These are phyloP conservation scores for Dermolepida albohirtum DNA, from an alignment of 2,888 invertebrate species.

Conservation along the genomic window DNA sequence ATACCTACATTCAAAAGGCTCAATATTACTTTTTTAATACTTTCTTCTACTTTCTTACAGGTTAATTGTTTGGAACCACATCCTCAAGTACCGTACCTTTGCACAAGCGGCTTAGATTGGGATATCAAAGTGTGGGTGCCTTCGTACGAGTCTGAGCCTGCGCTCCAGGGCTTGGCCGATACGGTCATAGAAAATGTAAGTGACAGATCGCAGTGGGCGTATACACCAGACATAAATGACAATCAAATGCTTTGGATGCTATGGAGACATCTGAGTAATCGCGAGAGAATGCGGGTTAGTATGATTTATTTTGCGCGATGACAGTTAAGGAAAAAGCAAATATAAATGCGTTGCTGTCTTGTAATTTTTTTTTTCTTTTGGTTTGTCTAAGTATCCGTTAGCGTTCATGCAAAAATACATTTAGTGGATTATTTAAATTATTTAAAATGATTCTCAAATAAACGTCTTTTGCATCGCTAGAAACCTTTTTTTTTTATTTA, in stretches of 20 bases:
- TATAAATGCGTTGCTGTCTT: neutral
- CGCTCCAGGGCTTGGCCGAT: slow-evolving; percentile 68
- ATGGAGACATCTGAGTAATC: slow-evolving; percentile 59
- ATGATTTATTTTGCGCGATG: slow-evolving; percentile 26
- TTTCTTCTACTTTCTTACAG: slow-evolving; percentile 63
- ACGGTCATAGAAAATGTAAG: slow-evolving; percentile 57
- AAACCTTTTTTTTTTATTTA: too few species aligned
- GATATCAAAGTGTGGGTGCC: slow-evolving; percentile 96
- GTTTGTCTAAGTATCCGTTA: too few species aligned
- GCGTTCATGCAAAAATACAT: too few species aligned
- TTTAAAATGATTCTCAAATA: too few species aligned
- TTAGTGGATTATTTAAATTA: too few species aligned
- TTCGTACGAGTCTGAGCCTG: slow-evolving; percentile 70
- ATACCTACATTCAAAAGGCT: too few species aligned
- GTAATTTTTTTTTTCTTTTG: neutral
- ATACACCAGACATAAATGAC: slow-evolving; percentile 55
- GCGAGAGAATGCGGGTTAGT: slow-evolving; percentile 46
- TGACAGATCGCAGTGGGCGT: slow-evolving; percentile 46
- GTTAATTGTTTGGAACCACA: slow-evolving; percentile 94
- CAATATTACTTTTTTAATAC: slow-evolving; percentile 34
- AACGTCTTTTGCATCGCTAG: too few species aligned
- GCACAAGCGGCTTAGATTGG: slow-evolving; percentile 91
- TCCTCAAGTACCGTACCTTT: slow-evolving; percentile 86
- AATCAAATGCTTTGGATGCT: slow-evolving; percentile 63
- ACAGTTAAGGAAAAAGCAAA: neutral